These are phyloP conservation scores for Scartelaos histophorus DNA, from an alignment of 2,113 vertebrate genomes.

Conservation along the genomic window DNA sequence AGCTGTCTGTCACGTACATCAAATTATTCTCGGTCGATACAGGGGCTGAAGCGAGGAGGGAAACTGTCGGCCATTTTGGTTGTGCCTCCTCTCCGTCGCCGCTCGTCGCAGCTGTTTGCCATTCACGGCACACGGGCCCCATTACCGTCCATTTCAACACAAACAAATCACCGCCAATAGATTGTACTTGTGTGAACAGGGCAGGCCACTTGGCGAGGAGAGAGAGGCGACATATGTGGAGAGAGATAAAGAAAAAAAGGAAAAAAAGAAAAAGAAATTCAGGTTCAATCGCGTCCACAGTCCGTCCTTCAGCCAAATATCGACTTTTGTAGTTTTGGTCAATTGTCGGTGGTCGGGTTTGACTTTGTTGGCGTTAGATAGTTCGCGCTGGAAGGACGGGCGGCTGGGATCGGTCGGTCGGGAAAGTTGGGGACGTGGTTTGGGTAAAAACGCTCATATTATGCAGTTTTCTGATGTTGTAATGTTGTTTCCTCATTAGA, in stretches of 20 bases:
- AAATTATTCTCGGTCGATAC: slow-evolving; percentile 62
- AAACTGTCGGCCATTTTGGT: slow-evolving; percentile 47
- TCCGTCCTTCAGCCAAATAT: slow-evolving; percentile 36
- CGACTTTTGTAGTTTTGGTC: neutral
- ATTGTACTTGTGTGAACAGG: slow-evolving; percentile 32
- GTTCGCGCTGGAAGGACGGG: neutral
- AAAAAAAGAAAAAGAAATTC: neutral
- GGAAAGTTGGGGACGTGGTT: no score
- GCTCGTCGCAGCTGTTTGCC: slow-evolving; percentile 32
- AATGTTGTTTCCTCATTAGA: no score
- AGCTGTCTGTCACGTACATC: slow-evolving; percentile 4
- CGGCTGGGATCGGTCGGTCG: neutral
- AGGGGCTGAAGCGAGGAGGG: slow-evolving; percentile 45
- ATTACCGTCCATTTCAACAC: slow-evolving; percentile 42
- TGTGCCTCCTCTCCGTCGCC: slow-evolving; percentile 37
- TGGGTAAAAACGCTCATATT: no score
- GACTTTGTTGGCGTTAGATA: neutral
- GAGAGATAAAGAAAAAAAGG: slow-evolving; percentile 12
- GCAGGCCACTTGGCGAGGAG: neutral
- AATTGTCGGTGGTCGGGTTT: no score
- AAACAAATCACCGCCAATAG: slow-evolving; percentile 54
- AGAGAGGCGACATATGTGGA: slow-evolving; percentile 4
- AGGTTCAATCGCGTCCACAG: neutral
- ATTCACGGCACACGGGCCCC: slow-evolving; percentile 35
- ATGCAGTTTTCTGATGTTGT: no score